Percentiles rank a stretch among this genome's conserved stretches.
Conservation (phyloP, 64 coral and sea anemone species). For the Montipora capricornis region DNA sequence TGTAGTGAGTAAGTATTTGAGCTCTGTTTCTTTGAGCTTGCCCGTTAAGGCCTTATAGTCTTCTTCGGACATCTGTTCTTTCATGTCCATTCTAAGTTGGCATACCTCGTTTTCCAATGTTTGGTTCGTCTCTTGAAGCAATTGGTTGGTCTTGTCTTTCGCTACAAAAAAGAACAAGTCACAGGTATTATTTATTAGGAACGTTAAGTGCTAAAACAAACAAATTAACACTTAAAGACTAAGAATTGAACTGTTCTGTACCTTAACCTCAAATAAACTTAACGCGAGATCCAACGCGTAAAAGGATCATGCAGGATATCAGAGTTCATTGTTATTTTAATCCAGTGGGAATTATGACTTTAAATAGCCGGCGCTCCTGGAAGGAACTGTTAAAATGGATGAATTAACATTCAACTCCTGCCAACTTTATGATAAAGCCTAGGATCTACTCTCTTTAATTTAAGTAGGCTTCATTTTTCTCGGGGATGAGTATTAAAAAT, state of each 20-base stretch:
- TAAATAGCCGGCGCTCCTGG: constrained; percentile 9
- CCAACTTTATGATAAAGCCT: background rate
- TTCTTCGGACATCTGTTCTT: background rate
- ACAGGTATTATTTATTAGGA: background rate
- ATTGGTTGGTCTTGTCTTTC: constrained; percentile 46
- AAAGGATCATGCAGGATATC: background rate
- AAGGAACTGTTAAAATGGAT: background rate
- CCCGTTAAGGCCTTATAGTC: constrained; percentile 51
- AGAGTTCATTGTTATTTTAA: constrained; percentile 24
- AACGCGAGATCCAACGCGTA: background rate
- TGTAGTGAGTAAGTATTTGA: constrained; percentile 30
- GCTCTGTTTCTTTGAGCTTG: constrained; percentile 59
- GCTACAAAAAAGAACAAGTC: constrained; percentile 46
- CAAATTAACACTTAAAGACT: background rate
- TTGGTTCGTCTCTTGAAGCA: constrained; percentile 31
- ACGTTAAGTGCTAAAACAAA: constrained; percentile 32
- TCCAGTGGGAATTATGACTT: constrained; percentile 24
- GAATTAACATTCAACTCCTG: background rate
- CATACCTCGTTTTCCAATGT: constrained; percentile 23
- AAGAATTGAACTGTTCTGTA: background rate
- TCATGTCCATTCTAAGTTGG: constrained; percentile 42
- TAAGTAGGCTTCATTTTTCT: background rate
- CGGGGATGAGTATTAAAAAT: background rate
- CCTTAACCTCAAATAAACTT: background rate
- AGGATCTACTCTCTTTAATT: background rate